A percentile compares a stretch with the other conserved stretches of the same genome.
These are phyloP conservation scores for Poecilobothrus nobilitatus DNA, from an alignment of 2,888 invertebrate species.

Conservation along the genomic window DNA sequence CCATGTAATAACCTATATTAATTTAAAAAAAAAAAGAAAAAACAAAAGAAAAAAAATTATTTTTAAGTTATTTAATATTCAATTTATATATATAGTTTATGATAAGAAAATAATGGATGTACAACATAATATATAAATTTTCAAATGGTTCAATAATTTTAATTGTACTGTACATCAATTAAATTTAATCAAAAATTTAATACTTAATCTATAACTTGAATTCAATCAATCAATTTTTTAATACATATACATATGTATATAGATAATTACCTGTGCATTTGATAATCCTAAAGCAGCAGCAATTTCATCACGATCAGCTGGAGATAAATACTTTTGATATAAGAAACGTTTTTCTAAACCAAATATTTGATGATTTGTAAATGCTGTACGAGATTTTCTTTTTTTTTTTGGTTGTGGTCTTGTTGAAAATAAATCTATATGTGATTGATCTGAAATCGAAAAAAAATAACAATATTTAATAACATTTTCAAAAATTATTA, in stretches of 20 bases:
- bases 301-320: conserved; percentile 94
- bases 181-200: too few relatives aligned
- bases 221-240: too few relatives aligned
- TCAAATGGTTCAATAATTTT: too few relatives aligned
- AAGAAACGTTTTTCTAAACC: conserved; percentile 94
- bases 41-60: not conserved
- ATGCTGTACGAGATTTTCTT: conserved; percentile 92
- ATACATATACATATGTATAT: too few relatives aligned
- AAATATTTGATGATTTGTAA: conserved; percentile 97
- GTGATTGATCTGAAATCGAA: conserved; percentile 64
- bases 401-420: conserved; percentile 92
- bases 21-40: not conserved
- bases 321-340: conserved; percentile 97
- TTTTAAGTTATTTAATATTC: not conserved
- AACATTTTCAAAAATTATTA: too few relatives aligned
- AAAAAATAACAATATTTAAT: not conserved
- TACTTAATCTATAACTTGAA: too few relatives aligned
- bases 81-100: not conserved
- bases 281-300: conserved; percentile 87
- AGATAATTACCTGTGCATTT: conserved; percentile 69
- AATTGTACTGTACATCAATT: too few relatives aligned
- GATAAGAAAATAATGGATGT: too few relatives aligned
- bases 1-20: conserved; percentile 81
- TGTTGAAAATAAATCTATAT: conserved; percentile 81
- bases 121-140: too few relatives aligned